Conservation (phyloP, 2,797 vertebrate species). For the Paguma larvata region DNA sequence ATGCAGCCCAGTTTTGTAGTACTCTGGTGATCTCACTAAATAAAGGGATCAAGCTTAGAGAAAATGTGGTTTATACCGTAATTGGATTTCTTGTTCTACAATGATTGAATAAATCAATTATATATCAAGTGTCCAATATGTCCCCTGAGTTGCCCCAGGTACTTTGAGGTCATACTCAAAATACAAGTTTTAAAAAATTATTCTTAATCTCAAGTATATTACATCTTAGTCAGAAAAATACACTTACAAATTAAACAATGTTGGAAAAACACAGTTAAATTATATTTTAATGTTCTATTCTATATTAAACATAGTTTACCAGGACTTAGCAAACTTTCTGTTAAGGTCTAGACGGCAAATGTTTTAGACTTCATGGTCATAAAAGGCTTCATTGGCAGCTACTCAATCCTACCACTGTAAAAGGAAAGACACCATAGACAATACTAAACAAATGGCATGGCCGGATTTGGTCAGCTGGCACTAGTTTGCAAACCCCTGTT, state of each 20-base stretch:
- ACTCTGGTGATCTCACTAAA: constrained; percentile 22
- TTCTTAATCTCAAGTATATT: not conserved
- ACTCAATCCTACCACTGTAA: not conserved
- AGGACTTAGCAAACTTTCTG: not conserved
- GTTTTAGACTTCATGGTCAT: not conserved
- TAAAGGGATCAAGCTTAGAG: constrained; percentile 57
- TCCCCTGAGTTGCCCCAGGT: not conserved
- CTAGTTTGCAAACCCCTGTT: not conserved
- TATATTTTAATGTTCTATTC: not conserved
- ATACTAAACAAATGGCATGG: not conserved
- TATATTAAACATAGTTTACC: not conserved
- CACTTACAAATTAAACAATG: not conserved
- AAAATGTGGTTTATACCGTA: constrained; percentile 42
- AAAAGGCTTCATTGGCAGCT: not conserved
- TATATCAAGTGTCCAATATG: not conserved
- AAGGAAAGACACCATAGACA: not conserved
- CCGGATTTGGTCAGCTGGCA: not conserved
- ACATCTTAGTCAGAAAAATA: not conserved
- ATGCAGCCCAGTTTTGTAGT: not conserved
- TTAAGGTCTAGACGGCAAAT: not conserved
- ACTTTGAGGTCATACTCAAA: not conserved
- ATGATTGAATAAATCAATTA: constrained; percentile 57
- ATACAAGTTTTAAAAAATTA: not conserved
- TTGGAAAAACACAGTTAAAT: not conserved
- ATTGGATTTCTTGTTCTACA: constrained; percentile 55